These are phyloP conservation scores for Plemyria rubiginata DNA, from an alignment of 2,888 invertebrate species.

Conservation along the genomic window DNA sequence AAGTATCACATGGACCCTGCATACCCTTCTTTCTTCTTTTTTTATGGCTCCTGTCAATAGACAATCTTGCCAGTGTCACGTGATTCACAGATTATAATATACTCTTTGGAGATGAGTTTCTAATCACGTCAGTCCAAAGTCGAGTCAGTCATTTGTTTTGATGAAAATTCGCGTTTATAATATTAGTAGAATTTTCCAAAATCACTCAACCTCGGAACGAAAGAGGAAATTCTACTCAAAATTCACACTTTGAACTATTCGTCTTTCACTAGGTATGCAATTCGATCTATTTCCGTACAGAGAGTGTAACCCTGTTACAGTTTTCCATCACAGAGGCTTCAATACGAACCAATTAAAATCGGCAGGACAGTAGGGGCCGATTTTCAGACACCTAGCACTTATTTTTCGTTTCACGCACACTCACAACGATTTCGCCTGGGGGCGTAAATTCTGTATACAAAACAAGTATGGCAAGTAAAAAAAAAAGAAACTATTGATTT, in stretches of 20 bases:
- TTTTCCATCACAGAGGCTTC: slow-evolving; percentile 26
- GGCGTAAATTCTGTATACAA: background rate
- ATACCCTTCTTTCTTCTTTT: no score
- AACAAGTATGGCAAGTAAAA: background rate
- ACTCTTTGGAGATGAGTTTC: no score
- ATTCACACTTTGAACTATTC: background rate
- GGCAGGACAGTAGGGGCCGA: slow-evolving; percentile 50
- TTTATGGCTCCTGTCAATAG: no score
- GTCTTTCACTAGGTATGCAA: background rate
- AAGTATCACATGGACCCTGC: no score
- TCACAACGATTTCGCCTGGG: slow-evolving; percentile 19
- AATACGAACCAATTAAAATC: slow-evolving; percentile 59
- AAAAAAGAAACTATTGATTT: background rate
- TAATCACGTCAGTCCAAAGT: no score
- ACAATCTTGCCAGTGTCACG: no score
- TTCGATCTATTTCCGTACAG: slow-evolving; percentile 8
- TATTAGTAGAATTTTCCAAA: no score
- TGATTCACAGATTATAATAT: no score
- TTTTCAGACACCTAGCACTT: slow-evolving; percentile 58
- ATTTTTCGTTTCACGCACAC: slow-evolving; percentile 54
- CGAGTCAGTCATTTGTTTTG: no score
- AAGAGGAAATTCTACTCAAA: background rate
- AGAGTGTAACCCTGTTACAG: slow-evolving; percentile 27
- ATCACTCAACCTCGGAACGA: no score
- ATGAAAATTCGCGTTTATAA: no score